A percentile compares a stretch with the other conserved stretches of the same genome.
Evolutionary conservation across 2,797 vertebrate genomes (phyloP).

Genomic region (Streptopelia turtur): DNA sequence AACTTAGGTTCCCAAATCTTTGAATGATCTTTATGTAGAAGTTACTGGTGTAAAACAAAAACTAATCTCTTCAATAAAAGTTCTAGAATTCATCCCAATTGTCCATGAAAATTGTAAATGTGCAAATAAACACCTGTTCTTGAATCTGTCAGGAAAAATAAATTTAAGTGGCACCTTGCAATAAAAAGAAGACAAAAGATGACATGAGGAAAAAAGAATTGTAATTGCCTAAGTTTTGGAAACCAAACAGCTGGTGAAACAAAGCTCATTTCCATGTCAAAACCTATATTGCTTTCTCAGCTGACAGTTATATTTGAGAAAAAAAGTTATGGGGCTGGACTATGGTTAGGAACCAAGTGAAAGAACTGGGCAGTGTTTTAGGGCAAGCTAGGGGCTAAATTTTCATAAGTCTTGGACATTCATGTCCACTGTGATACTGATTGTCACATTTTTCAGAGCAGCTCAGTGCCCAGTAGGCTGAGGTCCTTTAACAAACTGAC

Average conservation of each 20-base stretch:
- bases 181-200: neutral
- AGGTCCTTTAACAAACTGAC: neutral
- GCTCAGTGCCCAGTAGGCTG: neutral
- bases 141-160: neutral
- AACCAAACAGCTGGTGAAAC: neutral
- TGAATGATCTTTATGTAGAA: neutral
- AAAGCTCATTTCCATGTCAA: neutral
- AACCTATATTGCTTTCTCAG: neutral
- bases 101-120: neutral
- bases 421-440: neutral
- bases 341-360: neutral
- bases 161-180: neutral
- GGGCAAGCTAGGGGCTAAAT: neutral
- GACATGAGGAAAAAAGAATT: neutral
- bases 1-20: neutral
- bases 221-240: neutral
- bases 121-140: neutral
- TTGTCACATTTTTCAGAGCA: neutral
- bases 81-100: neutral
- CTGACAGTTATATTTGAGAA: neutral
- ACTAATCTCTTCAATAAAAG: neutral
- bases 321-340: neutral
- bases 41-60: neutral
- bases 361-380: neutral
- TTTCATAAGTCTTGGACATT: neutral